Evolutionary conservation across 2,888 invertebrate species (phyloP).

Genomic region (Caradrina clavipalpis): DNA sequence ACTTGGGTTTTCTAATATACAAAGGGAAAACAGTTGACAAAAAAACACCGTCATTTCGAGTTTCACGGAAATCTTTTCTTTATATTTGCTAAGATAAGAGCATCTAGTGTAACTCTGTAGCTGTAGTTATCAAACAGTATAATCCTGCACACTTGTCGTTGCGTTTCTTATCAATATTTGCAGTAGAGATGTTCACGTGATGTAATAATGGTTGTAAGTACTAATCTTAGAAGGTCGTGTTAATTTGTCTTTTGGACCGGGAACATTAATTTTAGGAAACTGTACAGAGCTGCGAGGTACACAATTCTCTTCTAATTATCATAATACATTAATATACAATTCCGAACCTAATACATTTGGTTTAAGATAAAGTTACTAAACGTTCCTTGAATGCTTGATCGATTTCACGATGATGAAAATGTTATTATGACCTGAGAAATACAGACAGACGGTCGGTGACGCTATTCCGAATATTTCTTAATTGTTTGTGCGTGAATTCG

Average conservation of each 20-base stretch:
- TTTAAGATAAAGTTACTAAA: not conserved
- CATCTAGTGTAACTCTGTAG: not conserved
- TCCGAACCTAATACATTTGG: not conserved
- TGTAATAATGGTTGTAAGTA: slow-evolving; percentile 21
- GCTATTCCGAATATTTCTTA: not conserved
- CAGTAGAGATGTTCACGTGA: slow-evolving; percentile 7
- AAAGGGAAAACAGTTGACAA: not conserved
- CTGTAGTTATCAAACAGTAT: slow-evolving; percentile 23
- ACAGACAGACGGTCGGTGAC: not conserved
- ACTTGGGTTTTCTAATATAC: not conserved
- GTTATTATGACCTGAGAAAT: not conserved
- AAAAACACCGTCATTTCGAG: not conserved
- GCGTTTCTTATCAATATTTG: slow-evolving; percentile 43
- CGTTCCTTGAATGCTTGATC: not conserved
- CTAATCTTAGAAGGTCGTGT: slow-evolving; percentile 36
- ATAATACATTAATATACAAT: too few species aligned
- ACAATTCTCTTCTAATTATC: not conserved
- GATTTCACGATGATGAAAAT: slow-evolving; percentile 1
- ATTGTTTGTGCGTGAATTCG: slow-evolving; percentile 14
- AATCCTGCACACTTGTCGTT: slow-evolving; percentile 29
- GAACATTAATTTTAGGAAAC: too few species aligned
- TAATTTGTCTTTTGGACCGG: not conserved
- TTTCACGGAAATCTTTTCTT: slow-evolving; percentile 8
- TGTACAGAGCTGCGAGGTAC: too few species aligned
- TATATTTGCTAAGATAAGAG: slow-evolving; percentile 19